These are phyloP conservation scores for Cantharis nigra DNA, from an alignment of 2,888 invertebrate genomes.

Conservation along the genomic window DNA sequence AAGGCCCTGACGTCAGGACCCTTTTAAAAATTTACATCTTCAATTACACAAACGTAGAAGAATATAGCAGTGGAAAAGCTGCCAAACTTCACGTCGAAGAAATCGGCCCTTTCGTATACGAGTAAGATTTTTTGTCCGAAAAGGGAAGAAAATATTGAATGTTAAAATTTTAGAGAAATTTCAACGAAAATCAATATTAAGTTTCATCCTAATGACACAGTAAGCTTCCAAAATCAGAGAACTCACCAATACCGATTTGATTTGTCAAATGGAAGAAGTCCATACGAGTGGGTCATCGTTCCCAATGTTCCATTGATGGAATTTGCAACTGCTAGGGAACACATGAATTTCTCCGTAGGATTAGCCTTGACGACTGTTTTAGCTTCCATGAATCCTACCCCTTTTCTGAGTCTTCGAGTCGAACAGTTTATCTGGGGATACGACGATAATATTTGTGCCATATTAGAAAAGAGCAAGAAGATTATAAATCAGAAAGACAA, in stretches of 20 bases:
- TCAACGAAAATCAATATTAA: slow-evolving; percentile 64
- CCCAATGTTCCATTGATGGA: slow-evolving; percentile 77
- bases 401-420: slow-evolving; percentile 61
- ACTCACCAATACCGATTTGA: slow-evolving; percentile 68
- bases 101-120: slow-evolving; percentile 72
- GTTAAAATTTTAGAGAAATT: slow-evolving; percentile 59
- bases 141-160: neutral
- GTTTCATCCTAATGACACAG: slow-evolving; percentile 61
- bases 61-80: slow-evolving; percentile 61
- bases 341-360: slow-evolving; percentile 55
- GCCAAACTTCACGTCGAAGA: slow-evolving; percentile 70
- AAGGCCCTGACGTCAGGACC: slow-evolving; percentile 62
- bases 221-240: slow-evolving; percentile 71
- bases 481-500: slow-evolving; percentile 48
- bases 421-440: slow-evolving; percentile 75
- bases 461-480: slow-evolving; percentile 53
- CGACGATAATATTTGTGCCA: slow-evolving; percentile 62
- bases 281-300: slow-evolving; percentile 64
- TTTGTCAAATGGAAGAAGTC: slow-evolving; percentile 60
- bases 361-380: slow-evolving; percentile 56
- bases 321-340: slow-evolving; percentile 60
- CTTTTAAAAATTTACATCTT: slow-evolving; percentile 71
- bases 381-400: slow-evolving; percentile 50
- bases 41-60: slow-evolving; percentile 79
- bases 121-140: slow-evolving; percentile 57